phyloP scores from a whole-genome alignment of 2,888 invertebrate genomes.

The Amphipyra tragopoginis region DNA sequence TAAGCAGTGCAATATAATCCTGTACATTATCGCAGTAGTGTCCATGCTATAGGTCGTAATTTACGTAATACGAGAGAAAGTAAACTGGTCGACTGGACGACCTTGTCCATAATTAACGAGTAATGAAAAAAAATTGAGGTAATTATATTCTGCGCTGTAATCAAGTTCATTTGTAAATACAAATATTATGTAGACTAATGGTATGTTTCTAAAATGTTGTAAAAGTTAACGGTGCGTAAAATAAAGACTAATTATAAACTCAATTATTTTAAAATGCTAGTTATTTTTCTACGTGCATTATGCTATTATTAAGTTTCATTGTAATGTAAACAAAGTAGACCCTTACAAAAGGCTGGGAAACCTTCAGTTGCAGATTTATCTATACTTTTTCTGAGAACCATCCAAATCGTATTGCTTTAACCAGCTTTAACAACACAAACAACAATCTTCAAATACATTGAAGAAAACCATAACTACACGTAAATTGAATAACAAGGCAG shows the following conservation, averaged over 20 bases:
- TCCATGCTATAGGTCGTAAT: conserved; percentile 36
- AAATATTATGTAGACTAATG: background rate
- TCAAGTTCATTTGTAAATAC: conserved; percentile 11
- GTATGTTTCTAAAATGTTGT: background rate
- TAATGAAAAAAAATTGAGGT: conserved; percentile 30
- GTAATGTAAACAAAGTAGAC: too few relatives aligned
- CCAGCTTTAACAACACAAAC: background rate
- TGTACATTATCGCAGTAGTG: conserved; percentile 27
- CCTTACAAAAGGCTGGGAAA: too few relatives aligned
- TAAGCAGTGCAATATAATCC: conserved; percentile 22
- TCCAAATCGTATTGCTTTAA: background rate
- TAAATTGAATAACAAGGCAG: conserved; percentile 11
- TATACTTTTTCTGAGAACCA: too few relatives aligned
- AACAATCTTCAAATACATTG: background rate
- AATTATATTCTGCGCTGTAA: conserved; percentile 24
- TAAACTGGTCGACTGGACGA: conserved; percentile 44
- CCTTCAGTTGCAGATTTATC: too few relatives aligned
- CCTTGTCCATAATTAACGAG: conserved; percentile 53
- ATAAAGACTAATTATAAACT: conserved; percentile 16
- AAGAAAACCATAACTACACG: conserved; percentile 11
- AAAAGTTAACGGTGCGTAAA: conserved; percentile 10
- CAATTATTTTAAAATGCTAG: background rate
- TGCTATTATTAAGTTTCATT: too few relatives aligned
- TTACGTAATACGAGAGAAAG: conserved; percentile 58
- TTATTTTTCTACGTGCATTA: too few relatives aligned